These are phyloP conservation scores for Pseudanteris insignis DNA, from an alignment of 2,888 invertebrate genomes.

Conservation along the genomic window DNA sequence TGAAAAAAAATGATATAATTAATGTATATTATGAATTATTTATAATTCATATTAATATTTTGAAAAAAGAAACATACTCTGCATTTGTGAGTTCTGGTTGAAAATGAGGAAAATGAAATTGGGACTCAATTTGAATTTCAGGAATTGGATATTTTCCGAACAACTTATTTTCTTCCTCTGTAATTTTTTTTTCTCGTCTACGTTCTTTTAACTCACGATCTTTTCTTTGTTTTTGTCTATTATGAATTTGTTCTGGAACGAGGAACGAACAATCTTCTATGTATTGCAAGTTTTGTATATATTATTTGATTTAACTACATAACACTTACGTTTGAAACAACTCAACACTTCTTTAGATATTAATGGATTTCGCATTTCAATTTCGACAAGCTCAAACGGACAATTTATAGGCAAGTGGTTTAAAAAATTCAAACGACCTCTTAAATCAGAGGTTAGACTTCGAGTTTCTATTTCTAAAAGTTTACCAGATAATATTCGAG, in stretches of 20 bases:
- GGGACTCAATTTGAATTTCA: constrained; percentile 74
- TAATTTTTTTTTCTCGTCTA: constrained; percentile 80
- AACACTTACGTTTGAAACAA: constrained; percentile 74
- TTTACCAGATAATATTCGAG: constrained; percentile 76
- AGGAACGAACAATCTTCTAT: not conserved
- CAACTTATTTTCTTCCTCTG: constrained; percentile 75
- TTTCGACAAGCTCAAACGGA: constrained; percentile 89
- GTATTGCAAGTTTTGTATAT: not conserved
- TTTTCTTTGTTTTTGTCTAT: constrained; percentile 75
- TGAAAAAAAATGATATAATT: not conserved
- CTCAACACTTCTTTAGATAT: constrained; percentile 76
- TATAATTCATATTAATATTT: not conserved
- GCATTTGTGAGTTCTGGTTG: constrained; percentile 24
- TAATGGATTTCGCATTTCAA: constrained; percentile 79
- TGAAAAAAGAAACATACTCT: constrained; percentile 23
- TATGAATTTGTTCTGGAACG: constrained; percentile 75
- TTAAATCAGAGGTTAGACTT: constrained; percentile 84
- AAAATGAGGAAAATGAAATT: constrained; percentile 41
- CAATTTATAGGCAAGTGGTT: constrained; percentile 91
- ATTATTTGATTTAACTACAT: not conserved
- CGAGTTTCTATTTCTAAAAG: constrained; percentile 89
- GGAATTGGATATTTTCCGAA: constrained; percentile 75
- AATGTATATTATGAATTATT: not conserved
- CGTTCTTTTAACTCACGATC: constrained; percentile 81
- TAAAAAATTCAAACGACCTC: constrained; percentile 79